Evolutionary conservation across 2,888 invertebrate species (phyloP), one percentile per base, ranked within the genome.

Genomic region (Allygus modestus): DNA sequence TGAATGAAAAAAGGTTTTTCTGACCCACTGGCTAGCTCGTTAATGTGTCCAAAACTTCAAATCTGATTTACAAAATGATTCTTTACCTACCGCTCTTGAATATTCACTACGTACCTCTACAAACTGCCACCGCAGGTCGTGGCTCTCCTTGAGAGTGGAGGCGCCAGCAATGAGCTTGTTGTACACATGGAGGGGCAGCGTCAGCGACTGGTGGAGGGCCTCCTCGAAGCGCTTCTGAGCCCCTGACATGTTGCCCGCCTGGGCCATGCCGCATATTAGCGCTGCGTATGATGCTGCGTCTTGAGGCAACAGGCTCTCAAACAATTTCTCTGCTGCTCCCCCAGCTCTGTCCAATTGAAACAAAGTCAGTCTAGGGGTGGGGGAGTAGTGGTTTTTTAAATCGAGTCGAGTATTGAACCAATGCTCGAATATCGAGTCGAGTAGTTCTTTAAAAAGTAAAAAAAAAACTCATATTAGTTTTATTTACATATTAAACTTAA

Each of bases 181-280:
- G 88, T 93, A 97, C 0, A 95, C 93, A 84, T 92, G 91, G 0
- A 94, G 91, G 84, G 94, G 94, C 26, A 97, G 88, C 11, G 91
- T 90, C 0, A 96, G 90, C 23, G 93, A 92, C 86, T 95, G 94
- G 73, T 94, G 92, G 84, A 91, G 89, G 0, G 95, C 94, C 88
- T 96, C 94, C 86, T 94, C 91, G 26, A 93, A 93, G 7, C 96
- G 89, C 5, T 92, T 90, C 89, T 93, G 93, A 0, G 95, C 95
- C 87, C 93, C 91, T 75, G 95, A 94, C 4, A 93, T 93, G 92
- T 94, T 89, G 88, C 91, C 93, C 90, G 94, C 95, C 90, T 96
- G 97, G 1, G 94, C 93, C 94, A 96, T 95, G 77, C 97, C 98
- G 89, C 95, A 94, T 85, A 98, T 96, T 77, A 98, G 90, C 0